Evolutionary conservation across 2,113 vertebrate species (phyloP).

Genomic region (Xenotilapia flavipinnis): DNA sequence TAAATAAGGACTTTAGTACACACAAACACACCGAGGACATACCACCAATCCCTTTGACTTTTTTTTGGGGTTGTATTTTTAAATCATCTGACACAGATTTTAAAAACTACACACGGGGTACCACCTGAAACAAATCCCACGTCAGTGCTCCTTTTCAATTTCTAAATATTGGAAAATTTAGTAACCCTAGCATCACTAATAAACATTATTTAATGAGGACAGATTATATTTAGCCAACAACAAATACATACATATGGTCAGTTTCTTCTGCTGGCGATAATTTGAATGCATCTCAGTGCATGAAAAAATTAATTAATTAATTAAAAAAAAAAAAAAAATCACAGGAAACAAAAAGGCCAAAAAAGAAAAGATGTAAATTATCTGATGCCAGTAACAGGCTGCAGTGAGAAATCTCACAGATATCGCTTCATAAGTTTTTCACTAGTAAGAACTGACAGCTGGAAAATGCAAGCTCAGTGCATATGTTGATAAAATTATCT

Average conservation of each 20-base stretch:
- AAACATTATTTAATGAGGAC: neutral
- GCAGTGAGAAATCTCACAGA: neutral
- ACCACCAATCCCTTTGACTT: neutral
- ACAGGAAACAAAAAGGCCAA: neutral
- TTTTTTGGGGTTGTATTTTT: neutral
- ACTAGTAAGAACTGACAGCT: neutral
- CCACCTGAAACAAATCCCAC: neutral
- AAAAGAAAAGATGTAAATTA: neutral
- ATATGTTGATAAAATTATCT: neutral
- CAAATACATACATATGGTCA: neutral
- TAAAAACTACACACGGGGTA: neutral
- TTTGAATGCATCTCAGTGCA: neutral
- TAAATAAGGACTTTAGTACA: neutral
- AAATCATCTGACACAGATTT: neutral
- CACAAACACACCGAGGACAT: neutral
- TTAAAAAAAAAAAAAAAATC: neutral
- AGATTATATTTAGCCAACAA: neutral
- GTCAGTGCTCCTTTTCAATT: neutral
- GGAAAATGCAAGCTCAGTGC: neutral
- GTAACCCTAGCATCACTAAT: neutral
- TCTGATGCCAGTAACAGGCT: neutral
- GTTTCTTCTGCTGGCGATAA: neutral
- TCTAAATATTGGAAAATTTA: neutral
- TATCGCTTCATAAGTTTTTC: neutral
- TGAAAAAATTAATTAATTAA: neutral